Conservation (phyloP, 2,797 vertebrate genomes). For the Lacerta viridis region DNA sequence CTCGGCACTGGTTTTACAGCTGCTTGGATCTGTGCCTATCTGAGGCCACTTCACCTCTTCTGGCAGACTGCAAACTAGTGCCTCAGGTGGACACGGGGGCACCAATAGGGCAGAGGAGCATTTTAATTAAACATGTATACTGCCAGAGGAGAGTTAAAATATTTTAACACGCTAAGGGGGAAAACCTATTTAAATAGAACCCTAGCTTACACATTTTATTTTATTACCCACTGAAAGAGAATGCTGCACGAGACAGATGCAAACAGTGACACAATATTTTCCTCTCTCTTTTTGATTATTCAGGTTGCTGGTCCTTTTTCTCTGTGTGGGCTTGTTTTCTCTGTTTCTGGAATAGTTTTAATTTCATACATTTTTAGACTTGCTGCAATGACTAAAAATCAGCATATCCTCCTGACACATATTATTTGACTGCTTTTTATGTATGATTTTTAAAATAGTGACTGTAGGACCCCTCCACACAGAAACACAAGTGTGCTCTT, state of each 20-base stretch:
- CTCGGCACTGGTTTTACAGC: not conserved
- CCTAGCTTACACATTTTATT: slow-evolving; percentile 2
- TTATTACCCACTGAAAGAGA: slow-evolving; percentile 17
- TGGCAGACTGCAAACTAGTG: not conserved
- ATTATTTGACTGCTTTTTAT: slow-evolving; percentile 11
- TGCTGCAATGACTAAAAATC: slow-evolving; percentile 27
- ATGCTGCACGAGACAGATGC: not conserved
- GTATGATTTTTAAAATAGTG: not conserved
- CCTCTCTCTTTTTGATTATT: slow-evolving; percentile 30
- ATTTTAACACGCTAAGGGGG: not conserved
- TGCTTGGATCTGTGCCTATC: not conserved
- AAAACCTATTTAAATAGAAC: not conserved
- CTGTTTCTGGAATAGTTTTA: slow-evolving; percentile 32
- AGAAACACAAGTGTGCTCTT: too few species aligned
- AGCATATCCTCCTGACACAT: not conserved
- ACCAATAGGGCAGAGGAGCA: not conserved
- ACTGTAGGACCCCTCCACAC: not conserved
- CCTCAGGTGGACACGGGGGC: not conserved
- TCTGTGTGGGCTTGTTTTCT: not conserved
- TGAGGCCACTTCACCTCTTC: not conserved
- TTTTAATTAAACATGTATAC: slow-evolving; percentile 11
- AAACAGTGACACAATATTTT: not conserved
- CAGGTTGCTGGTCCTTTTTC: slow-evolving; percentile 53
- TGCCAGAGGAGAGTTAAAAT: not conserved
- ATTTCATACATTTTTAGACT: slow-evolving; percentile 27